phyloP scores from a whole-genome alignment of 2,797 vertebrate species.

The Enteromius treurensis region DNA sequence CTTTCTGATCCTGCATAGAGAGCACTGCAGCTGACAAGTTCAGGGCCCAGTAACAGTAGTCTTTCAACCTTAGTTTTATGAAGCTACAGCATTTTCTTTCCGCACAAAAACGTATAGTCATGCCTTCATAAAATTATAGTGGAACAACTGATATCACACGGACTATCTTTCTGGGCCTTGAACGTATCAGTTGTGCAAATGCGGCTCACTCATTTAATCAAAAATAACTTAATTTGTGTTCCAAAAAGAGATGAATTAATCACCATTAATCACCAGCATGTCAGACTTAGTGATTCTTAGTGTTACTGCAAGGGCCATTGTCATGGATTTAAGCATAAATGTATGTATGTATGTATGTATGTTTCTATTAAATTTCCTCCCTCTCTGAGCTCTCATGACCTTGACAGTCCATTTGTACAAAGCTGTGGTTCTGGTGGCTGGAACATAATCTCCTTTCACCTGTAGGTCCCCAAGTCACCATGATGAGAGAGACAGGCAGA shows the following conservation, averaged over 20 bases:
- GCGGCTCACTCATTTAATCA: background rate
- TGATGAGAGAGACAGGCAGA: constrained; percentile 13
- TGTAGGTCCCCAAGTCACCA: background rate
- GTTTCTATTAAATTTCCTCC: background rate
- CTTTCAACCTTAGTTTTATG: no score
- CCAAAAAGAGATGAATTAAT: background rate
- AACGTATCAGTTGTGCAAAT: background rate
- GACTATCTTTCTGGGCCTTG: background rate
- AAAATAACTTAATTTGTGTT: background rate
- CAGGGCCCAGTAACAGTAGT: no score
- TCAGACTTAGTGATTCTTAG: background rate
- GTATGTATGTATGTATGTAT: background rate
- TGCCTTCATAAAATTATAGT: no score
- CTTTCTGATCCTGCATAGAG: no score
- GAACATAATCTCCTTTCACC: constrained; percentile 5
- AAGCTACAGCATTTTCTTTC: no score
- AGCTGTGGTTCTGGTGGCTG: background rate
- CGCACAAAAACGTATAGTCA: no score
- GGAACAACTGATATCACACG: no score
- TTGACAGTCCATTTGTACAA: background rate
- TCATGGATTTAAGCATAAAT: background rate
- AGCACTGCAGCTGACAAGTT: no score
- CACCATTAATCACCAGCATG: background rate
- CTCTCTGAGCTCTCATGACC: background rate
- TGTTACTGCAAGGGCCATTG: background rate